Evolutionary conservation across 2,888 invertebrate genomes (phyloP), one percentile per base, ranked within the genome.

Genomic region (Phyto melanocephala): DNA sequence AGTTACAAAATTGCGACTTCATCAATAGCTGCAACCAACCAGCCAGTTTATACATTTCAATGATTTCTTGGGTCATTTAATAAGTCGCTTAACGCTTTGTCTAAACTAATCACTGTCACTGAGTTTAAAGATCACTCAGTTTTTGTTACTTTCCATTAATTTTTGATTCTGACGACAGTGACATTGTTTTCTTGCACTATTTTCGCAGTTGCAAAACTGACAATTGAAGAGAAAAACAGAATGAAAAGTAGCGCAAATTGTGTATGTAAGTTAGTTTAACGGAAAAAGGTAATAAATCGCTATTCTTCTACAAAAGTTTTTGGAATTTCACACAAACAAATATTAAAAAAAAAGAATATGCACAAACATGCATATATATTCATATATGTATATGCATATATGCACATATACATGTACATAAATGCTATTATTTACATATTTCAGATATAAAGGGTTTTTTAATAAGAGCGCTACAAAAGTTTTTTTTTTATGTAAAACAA

Each of bases 91-190:
- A 74, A 80, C 74, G 70, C 74, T 80, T 75, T 75, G 62, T 63
- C 74, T 75, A 47, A 68, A 80, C 63, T 80, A 75, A 70, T 75
- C 80, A 80, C 80, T 80, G 74, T 75, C 80, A 80, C 60, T 42
- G 74, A 52, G 50, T 67, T 45, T 42, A 42, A 74, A 11, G 40
- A 50, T 56, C 24, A 45, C 47, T 28, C 6, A 28, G 28, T 28
- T 28, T 28, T 28, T 28, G 28, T 6, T 28, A 6, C n/a, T 47
- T 58, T 28, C 68, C 37, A 35, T 33, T 17, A 37, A 15, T 15
- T 54, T 42, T 54, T 54, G 4, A 47, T 8, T 35, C 10, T 35
- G 3, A 0, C 56, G n/a, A 37, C 22, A 58, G 47, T 63, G 75
- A 68, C 79, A 79, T 22, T 33, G 45, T 67, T 72, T 72, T 67